Conservation (phyloP, 1,140 invertebrate genomes). For the Drosophila baimaii region DNA sequence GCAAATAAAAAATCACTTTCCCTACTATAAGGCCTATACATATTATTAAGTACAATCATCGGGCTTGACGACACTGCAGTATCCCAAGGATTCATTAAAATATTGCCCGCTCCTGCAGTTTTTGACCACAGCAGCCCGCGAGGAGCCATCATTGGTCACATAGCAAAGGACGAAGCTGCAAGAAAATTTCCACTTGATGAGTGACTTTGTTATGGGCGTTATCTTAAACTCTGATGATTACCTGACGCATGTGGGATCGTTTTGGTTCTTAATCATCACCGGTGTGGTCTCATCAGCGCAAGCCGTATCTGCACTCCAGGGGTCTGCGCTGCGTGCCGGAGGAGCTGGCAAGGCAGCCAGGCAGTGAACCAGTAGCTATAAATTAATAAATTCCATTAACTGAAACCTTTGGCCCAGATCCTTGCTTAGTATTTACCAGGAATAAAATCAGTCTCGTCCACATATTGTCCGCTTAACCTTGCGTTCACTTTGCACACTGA, state of each 20-base stretch:
- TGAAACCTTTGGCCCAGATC: neutral
- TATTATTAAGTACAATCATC: slow-evolving; percentile 1
- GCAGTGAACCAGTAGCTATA: slow-evolving; percentile 15
- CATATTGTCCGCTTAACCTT: slow-evolving; percentile 19
- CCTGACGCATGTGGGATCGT: slow-evolving; percentile 43
- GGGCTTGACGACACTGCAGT: slow-evolving; percentile 7
- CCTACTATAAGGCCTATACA: neutral
- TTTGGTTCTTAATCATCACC: slow-evolving; percentile 25
- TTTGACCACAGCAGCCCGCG: neutral
- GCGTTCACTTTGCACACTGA: slow-evolving; percentile 27
- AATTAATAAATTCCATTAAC: neutral
- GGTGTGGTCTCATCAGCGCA: slow-evolving; percentile 11
- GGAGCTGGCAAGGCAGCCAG: slow-evolving; percentile 13
- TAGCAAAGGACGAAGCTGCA: slow-evolving; percentile 24
- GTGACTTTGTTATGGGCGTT: neutral
- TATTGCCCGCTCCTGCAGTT: slow-evolving; percentile 11
- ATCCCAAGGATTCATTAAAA: neutral
- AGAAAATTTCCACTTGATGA: neutral
- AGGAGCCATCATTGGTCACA: neutral
- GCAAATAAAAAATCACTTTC: neutral
- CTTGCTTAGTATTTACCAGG: slow-evolving; percentile 12
- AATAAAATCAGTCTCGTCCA: slow-evolving; percentile 28
- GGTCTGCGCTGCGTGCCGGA: neutral
- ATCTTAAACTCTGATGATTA: slow-evolving; percentile 10
- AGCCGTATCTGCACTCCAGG: slow-evolving; percentile 28